These are phyloP conservation scores for Nothura maculosa DNA, from an alignment of 2,797 vertebrate species.

Conservation along the genomic window DNA sequence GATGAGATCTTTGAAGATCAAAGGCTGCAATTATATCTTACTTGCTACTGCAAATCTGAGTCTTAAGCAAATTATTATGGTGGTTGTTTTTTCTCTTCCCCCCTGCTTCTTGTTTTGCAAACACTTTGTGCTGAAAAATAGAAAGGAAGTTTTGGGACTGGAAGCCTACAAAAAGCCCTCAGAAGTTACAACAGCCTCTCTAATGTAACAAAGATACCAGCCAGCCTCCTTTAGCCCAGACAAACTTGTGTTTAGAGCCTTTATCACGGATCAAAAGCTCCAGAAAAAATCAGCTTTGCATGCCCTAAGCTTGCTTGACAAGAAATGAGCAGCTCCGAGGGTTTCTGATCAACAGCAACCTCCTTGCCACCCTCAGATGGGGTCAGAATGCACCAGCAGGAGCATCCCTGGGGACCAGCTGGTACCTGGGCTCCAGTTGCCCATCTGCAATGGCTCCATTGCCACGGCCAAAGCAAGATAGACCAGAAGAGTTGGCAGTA, in stretches of 20 bases:
- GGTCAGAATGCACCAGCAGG: neutral
- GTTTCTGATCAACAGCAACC: neutral
- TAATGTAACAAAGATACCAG: neutral
- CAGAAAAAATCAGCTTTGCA: neutral
- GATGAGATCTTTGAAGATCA: slow-evolving; percentile 72
- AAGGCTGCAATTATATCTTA: slow-evolving; percentile 64
- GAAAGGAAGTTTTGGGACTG: neutral
- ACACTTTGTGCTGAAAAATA: neutral
- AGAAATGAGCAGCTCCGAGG: neutral
- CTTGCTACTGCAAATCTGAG: slow-evolving; percentile 49
- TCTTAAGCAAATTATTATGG: slow-evolving; percentile 63
- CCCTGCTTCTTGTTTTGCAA: neutral
- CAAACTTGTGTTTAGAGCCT: neutral
- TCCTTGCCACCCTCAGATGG: neutral
- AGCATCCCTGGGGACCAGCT: neutral
- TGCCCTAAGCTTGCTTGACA: neutral
- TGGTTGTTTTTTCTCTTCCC: neutral
- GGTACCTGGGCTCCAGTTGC: neutral
- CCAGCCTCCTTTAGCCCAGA: neutral
- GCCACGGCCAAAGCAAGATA: too few species aligned
- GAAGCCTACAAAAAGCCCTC: neutral
- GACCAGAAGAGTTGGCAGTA: neutral
- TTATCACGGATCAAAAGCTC: neutral
- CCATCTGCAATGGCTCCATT: neutral
- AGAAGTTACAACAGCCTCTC: neutral